Evolutionary conservation across 1,140 invertebrate species (phyloP).

Genomic region (Limonius californicus): DNA sequence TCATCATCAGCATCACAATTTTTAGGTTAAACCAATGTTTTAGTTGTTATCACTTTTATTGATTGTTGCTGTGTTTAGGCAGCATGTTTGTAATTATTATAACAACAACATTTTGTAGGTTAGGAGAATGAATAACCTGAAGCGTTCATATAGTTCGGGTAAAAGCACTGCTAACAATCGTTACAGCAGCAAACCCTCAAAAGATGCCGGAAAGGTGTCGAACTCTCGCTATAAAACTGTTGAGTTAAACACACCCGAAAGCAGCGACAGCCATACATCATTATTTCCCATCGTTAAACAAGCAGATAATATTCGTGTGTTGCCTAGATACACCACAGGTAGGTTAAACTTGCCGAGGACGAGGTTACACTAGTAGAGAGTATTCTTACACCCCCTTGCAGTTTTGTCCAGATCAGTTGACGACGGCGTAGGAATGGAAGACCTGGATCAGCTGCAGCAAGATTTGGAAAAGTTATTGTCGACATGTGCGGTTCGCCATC

Average conservation of each 20-base stretch:
- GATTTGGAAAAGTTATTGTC: conserved; percentile 86
- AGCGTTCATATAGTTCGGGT: background rate
- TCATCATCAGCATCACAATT: too few species aligned
- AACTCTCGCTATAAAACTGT: background rate
- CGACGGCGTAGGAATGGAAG: conserved; percentile 67
- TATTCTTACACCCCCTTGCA: too few species aligned
- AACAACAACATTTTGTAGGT: too few species aligned
- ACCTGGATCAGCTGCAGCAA: conserved; percentile 78
- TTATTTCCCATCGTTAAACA: conserved; percentile 36
- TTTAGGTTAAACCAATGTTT: too few species aligned
- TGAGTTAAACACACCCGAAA: background rate
- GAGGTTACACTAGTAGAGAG: too few species aligned
- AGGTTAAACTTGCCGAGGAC: conserved; percentile 23
- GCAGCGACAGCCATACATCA: background rate
- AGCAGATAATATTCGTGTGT: conserved; percentile 51
- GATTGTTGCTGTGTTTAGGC: too few species aligned
- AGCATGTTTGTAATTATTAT: too few species aligned
- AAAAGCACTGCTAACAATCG: background rate
- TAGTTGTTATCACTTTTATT: too few species aligned
- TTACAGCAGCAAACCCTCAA: background rate
- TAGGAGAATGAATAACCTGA: too few species aligned
- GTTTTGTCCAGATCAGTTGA: conserved; percentile 59
- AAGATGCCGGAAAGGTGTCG: background rate
- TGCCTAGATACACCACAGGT: conserved; percentile 53
- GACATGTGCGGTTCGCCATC: conserved; percentile 70